These are phyloP conservation scores for Gymnarchus niloticus DNA, from an alignment of 2,113 vertebrate species.

Conservation along the genomic window DNA sequence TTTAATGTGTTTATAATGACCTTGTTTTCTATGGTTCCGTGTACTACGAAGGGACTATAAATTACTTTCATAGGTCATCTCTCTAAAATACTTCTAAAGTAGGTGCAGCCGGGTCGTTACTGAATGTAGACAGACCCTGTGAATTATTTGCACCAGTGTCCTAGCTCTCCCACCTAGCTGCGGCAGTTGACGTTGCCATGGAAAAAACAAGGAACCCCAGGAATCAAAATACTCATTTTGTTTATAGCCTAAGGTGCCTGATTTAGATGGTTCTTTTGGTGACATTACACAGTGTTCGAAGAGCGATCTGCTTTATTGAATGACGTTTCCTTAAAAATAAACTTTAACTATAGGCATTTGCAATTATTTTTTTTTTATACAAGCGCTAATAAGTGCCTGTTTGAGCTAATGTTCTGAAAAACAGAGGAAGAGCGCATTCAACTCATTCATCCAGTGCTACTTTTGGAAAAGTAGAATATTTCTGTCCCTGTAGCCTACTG, in stretches of 20 bases:
- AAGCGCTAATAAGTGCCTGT: not conserved
- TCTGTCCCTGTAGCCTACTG: not conserved
- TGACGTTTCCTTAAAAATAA: not conserved
- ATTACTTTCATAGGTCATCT: not conserved
- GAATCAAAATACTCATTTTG: slow-evolving; percentile 12
- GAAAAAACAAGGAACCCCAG: not conserved
- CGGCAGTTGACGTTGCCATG: not conserved
- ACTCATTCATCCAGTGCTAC: not conserved
- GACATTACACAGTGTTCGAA: slow-evolving; percentile 57
- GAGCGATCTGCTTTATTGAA: slow-evolving; percentile 11
- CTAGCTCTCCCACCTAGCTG: slow-evolving; percentile 12
- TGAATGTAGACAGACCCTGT: slow-evolving; percentile 8
- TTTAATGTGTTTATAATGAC: not conserved
- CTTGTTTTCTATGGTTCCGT: not conserved
- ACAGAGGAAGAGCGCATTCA: not conserved
- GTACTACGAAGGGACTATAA: not conserved
- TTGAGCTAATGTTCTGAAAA: not conserved
- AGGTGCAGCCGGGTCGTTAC: not conserved
- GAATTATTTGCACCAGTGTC: slow-evolving; percentile 21
- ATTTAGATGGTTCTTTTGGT: not conserved
- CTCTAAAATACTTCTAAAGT: slow-evolving; percentile 2
- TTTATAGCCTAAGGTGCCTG: not conserved
- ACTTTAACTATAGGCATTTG: not conserved
- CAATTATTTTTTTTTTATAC: not conserved
- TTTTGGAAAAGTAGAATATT: not conserved